These are phyloP conservation scores for Netelia virgata DNA, from an alignment of 2,888 invertebrate genomes.

Conservation along the genomic window DNA sequence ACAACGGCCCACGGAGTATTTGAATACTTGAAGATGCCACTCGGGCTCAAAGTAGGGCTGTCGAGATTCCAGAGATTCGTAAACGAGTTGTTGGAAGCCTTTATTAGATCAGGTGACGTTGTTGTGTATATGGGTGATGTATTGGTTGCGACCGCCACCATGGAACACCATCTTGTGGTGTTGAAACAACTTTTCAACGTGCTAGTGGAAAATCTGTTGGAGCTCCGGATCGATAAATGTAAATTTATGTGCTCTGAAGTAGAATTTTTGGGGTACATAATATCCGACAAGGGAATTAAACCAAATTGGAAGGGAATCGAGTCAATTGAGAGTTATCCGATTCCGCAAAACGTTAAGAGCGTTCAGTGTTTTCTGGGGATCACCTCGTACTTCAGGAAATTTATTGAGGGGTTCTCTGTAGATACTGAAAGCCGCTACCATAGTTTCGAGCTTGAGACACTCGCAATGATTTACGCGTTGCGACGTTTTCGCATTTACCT, in stretches of 20 bases:
- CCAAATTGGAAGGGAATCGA: constrained; percentile 44
- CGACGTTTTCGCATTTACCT: constrained; percentile 73
- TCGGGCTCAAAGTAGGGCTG: constrained; percentile 50
- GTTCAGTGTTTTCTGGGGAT: no score
- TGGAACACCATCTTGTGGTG: constrained; percentile 58
- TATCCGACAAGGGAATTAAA: constrained; percentile 67
- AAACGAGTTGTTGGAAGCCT: constrained; percentile 36
- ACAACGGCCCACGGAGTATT: constrained; percentile 65
- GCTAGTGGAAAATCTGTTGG: constrained; percentile 55
- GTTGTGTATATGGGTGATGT: constrained; percentile 64
- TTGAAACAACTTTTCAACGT: constrained; percentile 50
- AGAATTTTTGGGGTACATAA: constrained; percentile 71
- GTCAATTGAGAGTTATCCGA: no score
- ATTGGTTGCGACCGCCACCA: constrained; percentile 40
- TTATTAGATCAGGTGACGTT: constrained; percentile 55
- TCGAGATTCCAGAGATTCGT: constrained; percentile 45
- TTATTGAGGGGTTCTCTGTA: no score
- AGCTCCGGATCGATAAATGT: constrained; percentile 69
- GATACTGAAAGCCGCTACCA: constrained; percentile 75
- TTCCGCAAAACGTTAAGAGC: no score
- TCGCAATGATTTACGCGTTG: constrained; percentile 65
- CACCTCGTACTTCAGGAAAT: no score
- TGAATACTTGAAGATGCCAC: constrained; percentile 65
- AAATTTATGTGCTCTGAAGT: constrained; percentile 68
- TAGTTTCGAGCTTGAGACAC: constrained; percentile 73